Evolutionary conservation across 1,140 invertebrate genomes (phyloP), one percentile per base, ranked within the genome.

Genomic region (Neelides sp.): DNA sequence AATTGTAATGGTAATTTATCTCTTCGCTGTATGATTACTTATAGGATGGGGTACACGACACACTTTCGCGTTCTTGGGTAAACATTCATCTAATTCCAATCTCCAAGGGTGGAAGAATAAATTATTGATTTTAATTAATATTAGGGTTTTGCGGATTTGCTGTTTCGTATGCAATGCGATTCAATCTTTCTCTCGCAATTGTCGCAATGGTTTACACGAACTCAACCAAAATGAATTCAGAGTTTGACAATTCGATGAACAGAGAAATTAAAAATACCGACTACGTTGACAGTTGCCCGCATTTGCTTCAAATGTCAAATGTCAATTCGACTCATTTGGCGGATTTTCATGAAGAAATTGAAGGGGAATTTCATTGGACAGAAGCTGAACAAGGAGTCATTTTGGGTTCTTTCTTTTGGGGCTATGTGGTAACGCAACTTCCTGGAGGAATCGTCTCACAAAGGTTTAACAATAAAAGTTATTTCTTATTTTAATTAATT

Each of bases 141-240:
- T 82, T 94, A 79, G 78, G 90, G 44, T 94, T 94, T 68, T 72
- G 88, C 59, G 87, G 87, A 24, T 89, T 92, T 80, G 84, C 85
- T 32, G 90, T 89, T 66, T 83, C 90, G 1, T 96, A 97, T 69
- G 78, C 91, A 46, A 88, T 95, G 83, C 72, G 91, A 46, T 92
- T 90, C 17, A 95, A 95, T 66, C 83, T 96, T 76, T 94, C 88
- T 2, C 86, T 97, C 23, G 91, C 91, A 8, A 92, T 97, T 58
- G 90, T 97, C 39, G 89, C 89, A 13, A 97, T 97, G 91, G 88
- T 92, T n/a, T n/a, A n/a, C n/a, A n/a, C n/a, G n/a, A 68, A 83
- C 12, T 70, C 73, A 63, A 66, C 70, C n/a, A n/a, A n/a, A n/a
- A n/a, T n/a, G n/a, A n/a, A n/a, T n/a, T n/a, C n/a, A n/a, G n/a